Evolutionary conservation across 2,888 invertebrate species (phyloP).

Genomic region (Anticlea derivata): DNA sequence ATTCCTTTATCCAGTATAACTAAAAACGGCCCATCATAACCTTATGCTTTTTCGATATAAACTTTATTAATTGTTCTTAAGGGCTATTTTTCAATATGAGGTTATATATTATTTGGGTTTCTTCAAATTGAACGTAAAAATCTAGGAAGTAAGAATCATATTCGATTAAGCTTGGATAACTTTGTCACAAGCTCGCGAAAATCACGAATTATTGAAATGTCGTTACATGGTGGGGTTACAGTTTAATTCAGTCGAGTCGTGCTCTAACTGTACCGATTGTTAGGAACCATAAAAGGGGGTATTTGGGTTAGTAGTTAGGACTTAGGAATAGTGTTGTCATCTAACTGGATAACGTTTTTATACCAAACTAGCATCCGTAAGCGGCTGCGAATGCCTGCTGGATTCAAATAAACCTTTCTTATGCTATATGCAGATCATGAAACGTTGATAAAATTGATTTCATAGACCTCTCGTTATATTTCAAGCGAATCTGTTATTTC

Average conservation of each 20-base stretch:
- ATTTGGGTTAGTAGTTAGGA: constrained; percentile 32
- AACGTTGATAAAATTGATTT: too few relatives aligned
- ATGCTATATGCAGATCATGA: too few relatives aligned
- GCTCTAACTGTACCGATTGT: constrained; percentile 61
- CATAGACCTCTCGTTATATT: too few relatives aligned
- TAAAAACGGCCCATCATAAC: constrained; percentile 1
- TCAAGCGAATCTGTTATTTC: too few relatives aligned
- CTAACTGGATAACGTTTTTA: constrained; percentile 8
- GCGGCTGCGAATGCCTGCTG: too few relatives aligned
- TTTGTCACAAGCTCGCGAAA: constrained; percentile 45
- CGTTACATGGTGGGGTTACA: constrained; percentile 48
- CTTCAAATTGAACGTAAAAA: constrained; percentile 2
- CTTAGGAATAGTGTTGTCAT: constrained; percentile 13
- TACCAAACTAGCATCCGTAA: too few relatives aligned
- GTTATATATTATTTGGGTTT: neutral
- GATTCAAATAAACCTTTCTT: too few relatives aligned
- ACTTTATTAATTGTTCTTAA: constrained; percentile 1
- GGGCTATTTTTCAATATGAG: constrained; percentile 15
- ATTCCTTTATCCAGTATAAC: constrained; percentile 10
- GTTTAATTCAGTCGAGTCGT: constrained; percentile 59
- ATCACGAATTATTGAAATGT: constrained; percentile 66
- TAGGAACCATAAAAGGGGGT: constrained; percentile 30
- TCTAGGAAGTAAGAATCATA: neutral
- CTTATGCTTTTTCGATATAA: neutral
- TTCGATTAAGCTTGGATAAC: constrained; percentile 26